Percentiles rank a stretch among this genome's conserved stretches.
These are phyloP conservation scores for Malurus alboscapulatus DNA, from an alignment of 2,113 vertebrate genomes.

Conservation along the genomic window DNA sequence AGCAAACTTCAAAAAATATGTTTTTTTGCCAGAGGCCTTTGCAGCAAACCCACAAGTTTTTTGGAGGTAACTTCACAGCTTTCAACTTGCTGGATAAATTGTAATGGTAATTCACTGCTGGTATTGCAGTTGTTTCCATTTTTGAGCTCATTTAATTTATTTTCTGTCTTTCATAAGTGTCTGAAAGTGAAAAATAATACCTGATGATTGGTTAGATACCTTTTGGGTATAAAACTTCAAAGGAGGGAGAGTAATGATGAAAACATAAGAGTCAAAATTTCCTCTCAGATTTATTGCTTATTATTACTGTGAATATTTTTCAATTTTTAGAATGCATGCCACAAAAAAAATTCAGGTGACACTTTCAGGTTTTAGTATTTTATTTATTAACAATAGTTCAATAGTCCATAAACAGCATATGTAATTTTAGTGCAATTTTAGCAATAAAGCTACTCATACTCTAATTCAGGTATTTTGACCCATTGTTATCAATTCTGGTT, in stretches of 20 bases:
- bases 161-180: slow-evolving; percentile 21
- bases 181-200: slow-evolving; percentile 43
- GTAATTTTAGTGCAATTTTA: slow-evolving; percentile 33
- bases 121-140: slow-evolving; percentile 7
- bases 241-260: slow-evolving; percentile 5
- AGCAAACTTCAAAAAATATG: not conserved
- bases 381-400: slow-evolving; percentile 31
- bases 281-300: slow-evolving; percentile 28
- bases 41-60: slow-evolving; percentile 57
- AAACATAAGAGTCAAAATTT: not conserved
- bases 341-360: slow-evolving; percentile 3
- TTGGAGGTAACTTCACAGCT: slow-evolving; percentile 19
- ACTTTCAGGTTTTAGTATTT: not conserved
- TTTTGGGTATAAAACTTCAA: slow-evolving; percentile 53
- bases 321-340: slow-evolving; percentile 3
- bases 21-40: slow-evolving; percentile 55
- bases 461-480: slow-evolving; percentile 36
- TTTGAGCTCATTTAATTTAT: slow-evolving; percentile 1
- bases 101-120: not conserved
- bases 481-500: slow-evolving; percentile 35
- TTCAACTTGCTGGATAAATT: slow-evolving; percentile 9
- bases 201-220: slow-evolving; percentile 29
- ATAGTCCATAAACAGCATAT: not conserved
- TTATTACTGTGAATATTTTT: slow-evolving; percentile 31
- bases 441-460: slow-evolving; percentile 25